phyloP scores from a whole-genome alignment of 2,113 vertebrate species.

The Pelecanus crispus region DNA sequence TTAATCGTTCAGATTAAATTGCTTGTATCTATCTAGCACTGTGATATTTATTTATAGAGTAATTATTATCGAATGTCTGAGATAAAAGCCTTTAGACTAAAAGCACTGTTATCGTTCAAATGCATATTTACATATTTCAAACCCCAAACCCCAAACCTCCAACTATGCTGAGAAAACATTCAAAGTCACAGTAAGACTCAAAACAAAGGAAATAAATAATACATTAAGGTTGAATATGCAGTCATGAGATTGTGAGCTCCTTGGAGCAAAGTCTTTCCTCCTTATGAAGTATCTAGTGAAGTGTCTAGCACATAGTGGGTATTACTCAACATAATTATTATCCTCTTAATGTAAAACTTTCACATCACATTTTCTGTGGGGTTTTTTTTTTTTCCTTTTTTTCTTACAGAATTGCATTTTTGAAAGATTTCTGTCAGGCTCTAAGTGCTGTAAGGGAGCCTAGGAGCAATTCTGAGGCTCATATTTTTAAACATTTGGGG shows the following conservation, averaged over 20 bases:
- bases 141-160: not conserved
- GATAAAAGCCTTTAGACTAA: slow-evolving; percentile 55
- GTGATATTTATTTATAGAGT: slow-evolving; percentile 62
- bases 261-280: not conserved
- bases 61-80: slow-evolving; percentile 58
- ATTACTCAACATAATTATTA: not conserved
- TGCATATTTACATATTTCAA: not conserved
- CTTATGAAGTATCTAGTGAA: not conserved
- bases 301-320: not conserved
- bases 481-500: not conserved
- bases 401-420: not conserved
- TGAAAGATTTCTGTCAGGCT: not conserved
- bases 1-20: slow-evolving; percentile 66
- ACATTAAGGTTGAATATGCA: not conserved
- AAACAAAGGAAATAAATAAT: slow-evolving; percentile 50
- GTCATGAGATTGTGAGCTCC: not conserved
- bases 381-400: not conserved
- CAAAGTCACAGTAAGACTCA: not conserved
- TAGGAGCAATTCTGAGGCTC: not conserved
- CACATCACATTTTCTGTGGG: not conserved
- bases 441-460: not conserved
- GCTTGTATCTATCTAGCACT: slow-evolving; percentile 45
- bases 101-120: slow-evolving; percentile 44
- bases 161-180: not conserved
- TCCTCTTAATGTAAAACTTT: not conserved